phyloP scores from a whole-genome alignment of 1,140 invertebrate genomes.

The Procambarus virginalis region DNA sequence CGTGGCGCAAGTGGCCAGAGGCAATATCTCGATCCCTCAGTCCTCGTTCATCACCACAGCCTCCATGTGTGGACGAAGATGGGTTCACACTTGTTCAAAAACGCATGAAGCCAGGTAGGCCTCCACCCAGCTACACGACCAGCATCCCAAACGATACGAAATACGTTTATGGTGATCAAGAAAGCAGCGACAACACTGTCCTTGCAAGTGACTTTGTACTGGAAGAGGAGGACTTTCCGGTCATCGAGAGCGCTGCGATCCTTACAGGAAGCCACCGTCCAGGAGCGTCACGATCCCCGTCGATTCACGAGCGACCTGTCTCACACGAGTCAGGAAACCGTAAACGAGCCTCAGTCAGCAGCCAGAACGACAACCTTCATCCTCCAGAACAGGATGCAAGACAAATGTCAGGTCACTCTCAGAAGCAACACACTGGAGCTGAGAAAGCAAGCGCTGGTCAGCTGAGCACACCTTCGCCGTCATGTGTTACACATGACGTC shows the following conservation, averaged over 20 bases:
- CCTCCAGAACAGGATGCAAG: not conserved
- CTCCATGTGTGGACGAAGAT: not conserved
- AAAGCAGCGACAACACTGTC: not conserved
- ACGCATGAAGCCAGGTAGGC: not conserved
- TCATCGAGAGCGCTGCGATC: not conserved
- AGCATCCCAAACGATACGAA: not conserved
- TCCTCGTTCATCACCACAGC: not conserved
- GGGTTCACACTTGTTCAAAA: not conserved
- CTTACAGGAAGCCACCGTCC: not conserved
- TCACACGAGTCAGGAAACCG: constrained; percentile 26
- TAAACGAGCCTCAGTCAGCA: constrained; percentile 6
- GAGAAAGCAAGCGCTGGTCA: not conserved
- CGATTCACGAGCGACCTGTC: constrained; percentile 22
- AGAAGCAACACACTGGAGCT: not conserved
- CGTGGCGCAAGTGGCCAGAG: constrained; percentile 16
- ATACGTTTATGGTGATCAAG: not conserved
- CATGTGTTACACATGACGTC: not conserved
- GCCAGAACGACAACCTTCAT: not conserved
- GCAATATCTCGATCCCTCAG: constrained; percentile 8
- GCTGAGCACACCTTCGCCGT: not conserved
- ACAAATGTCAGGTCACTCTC: not conserved
- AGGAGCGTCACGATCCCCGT: constrained; percentile 11
- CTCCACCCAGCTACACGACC: not conserved
- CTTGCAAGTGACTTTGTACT: not conserved
- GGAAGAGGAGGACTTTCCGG: constrained; percentile 17